phyloP scores from a whole-genome alignment of 2,888 invertebrate species.

The Drosophila histrio region DNA sequence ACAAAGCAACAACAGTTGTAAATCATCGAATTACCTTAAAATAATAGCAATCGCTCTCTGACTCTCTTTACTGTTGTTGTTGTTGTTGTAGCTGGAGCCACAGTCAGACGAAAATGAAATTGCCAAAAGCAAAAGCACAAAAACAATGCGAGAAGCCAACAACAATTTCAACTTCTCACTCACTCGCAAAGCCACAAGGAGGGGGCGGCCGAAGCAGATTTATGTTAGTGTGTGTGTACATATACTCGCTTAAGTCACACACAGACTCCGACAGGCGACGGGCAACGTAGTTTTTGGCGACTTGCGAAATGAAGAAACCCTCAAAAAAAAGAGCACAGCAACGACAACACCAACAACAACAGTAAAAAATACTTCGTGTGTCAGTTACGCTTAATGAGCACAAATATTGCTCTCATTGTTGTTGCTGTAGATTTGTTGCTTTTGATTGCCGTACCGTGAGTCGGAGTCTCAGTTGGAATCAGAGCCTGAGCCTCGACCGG shows the following conservation, averaged over 20 bases:
- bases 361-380: slow-evolving; percentile 73
- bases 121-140: slow-evolving; percentile 62
- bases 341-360: slow-evolving; percentile 41
- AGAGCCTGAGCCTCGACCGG: slow-evolving; percentile 19
- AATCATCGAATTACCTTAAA: slow-evolving; percentile 80
- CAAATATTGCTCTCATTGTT: slow-evolving; percentile 80
- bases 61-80: slow-evolving; percentile 32
- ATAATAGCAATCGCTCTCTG: slow-evolving; percentile 79
- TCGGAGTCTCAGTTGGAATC: slow-evolving; percentile 9
- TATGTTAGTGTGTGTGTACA: slow-evolving; percentile 8
- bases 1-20: slow-evolving; percentile 77
- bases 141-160: slow-evolving; percentile 70
- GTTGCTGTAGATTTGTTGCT: slow-evolving; percentile 72
- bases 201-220: slow-evolving; percentile 35
- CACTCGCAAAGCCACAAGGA: slow-evolving; percentile 39
- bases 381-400: slow-evolving; percentile 83
- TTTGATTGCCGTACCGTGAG: slow-evolving; percentile 73
- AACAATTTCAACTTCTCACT: slow-evolving; percentile 55
- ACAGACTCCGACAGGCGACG: slow-evolving; percentile 42
- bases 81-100: slow-evolving; percentile 25
- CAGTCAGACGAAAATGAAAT: slow-evolving; percentile 67
- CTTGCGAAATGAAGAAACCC: slow-evolving; percentile 79
- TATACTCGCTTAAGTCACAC: not conserved
- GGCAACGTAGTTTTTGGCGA: slow-evolving; percentile 65
- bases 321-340: slow-evolving; percentile 59